Conservation (phyloP, 2,888 invertebrate genomes). For the Bruchidius siliquastri region DNA sequence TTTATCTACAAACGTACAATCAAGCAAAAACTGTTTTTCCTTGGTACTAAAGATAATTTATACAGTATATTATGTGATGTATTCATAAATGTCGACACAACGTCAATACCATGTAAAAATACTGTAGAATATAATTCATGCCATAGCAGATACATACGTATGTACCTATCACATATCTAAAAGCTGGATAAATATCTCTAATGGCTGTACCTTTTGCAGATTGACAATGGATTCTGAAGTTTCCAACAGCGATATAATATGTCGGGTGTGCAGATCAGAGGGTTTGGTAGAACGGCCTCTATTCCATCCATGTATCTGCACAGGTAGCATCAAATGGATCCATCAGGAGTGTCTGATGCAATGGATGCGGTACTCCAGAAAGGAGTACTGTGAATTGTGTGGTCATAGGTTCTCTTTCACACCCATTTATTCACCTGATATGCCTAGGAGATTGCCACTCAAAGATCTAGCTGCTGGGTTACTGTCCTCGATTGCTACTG, state of each 20-base stretch:
- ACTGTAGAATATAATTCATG: not conserved
- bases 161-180: not conserved
- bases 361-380: conserved; percentile 98
- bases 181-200: not conserved
- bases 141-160: not conserved
- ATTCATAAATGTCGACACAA: not conserved
- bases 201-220: not conserved
- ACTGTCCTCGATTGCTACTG: conserved; percentile 82
- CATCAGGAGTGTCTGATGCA: conserved; percentile 98
- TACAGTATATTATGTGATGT: not conserved
- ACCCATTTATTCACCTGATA: conserved; percentile 99
- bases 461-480: conserved; percentile 89
- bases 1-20: not conserved
- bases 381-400: conserved; percentile 98
- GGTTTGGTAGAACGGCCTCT: conserved; percentile 86
- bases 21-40: not conserved
- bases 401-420: conserved; percentile 97
- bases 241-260: conserved; percentile 85
- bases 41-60: not conserved
- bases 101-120: not conserved
- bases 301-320: conserved; percentile 98
- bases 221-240: conserved; percentile 47
- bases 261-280: conserved; percentile 96
- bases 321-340: conserved; percentile 98
- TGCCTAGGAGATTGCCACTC: conserved; percentile 95